Conservation (phyloP, 1,140 invertebrate species). For the Orius insidiosus region DNA sequence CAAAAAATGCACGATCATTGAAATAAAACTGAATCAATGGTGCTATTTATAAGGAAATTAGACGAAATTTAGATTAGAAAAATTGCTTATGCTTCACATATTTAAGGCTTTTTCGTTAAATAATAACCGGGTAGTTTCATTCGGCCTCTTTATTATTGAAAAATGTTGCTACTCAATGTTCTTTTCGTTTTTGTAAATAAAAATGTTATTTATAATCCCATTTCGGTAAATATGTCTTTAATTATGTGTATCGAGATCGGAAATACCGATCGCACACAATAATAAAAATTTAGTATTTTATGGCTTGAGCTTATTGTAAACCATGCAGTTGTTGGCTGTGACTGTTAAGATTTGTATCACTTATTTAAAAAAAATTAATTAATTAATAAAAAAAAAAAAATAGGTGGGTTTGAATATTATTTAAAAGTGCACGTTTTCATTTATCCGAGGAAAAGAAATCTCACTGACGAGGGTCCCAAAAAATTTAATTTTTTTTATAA, state of each 20-base stretch:
- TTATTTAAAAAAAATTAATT: too few relatives aligned
- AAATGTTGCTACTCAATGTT: not conserved
- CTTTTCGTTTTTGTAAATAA: not conserved
- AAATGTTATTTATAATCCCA: not conserved
- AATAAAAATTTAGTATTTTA: constrained; percentile 1
- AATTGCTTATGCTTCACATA: not conserved
- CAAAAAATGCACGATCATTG: constrained; percentile 9
- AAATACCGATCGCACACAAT: not conserved
- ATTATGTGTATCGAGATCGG: not conserved
- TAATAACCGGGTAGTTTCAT: not conserved
- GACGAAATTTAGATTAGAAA: not conserved
- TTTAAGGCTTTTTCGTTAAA: not conserved
- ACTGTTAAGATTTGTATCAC: not conserved
- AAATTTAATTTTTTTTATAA: too few relatives aligned
- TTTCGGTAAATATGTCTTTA: constrained; percentile 7
- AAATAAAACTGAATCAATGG: constrained; percentile 11
- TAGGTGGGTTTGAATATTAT: too few relatives aligned
- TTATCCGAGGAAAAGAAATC: too few relatives aligned
- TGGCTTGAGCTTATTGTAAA: constrained; percentile 5
- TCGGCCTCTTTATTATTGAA: not conserved
- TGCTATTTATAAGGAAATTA: constrained; percentile 4
- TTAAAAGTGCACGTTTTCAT: too few relatives aligned
- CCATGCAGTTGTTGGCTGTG: constrained; percentile 4
- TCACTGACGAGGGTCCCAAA: too few relatives aligned
- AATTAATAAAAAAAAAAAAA: too few relatives aligned